Conservation (phyloP, 2,888 invertebrate species). For the Apotomis betuletana region DNA sequence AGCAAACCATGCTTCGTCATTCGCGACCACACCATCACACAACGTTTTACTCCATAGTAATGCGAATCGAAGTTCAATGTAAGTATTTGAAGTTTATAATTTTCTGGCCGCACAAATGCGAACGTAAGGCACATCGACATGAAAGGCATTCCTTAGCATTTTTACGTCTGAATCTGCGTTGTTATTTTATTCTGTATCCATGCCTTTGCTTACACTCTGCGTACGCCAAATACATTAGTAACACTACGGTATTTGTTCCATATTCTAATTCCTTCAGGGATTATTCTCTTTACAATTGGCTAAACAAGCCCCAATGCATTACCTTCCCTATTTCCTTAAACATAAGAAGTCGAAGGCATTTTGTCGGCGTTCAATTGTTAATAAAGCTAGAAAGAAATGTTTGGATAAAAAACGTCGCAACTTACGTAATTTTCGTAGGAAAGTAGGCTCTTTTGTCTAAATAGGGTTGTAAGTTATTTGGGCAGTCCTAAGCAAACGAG, state of each 20-base stretch:
- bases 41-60: no score
- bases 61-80: no score
- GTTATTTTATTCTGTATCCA: no score
- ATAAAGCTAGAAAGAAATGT: not conserved
- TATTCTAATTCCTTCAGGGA: constrained; percentile 26
- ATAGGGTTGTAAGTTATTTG: constrained; percentile 52
- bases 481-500: constrained; percentile 63
- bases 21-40: no score
- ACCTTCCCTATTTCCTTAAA: not conserved
- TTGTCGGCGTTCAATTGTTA: constrained; percentile 9
- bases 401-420: not conserved
- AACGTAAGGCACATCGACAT: no score
- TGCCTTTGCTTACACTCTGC: not conserved
- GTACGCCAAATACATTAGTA: constrained; percentile 31
- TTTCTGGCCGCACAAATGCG: no score
- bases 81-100: no score
- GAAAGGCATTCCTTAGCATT: no score
- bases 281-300: not conserved
- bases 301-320: not conserved
- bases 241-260: constrained; percentile 20
- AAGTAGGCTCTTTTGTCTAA: not conserved
- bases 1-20: no score
- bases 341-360: not conserved
- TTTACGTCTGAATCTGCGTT: no score
- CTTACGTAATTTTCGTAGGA: not conserved